Evolutionary conservation across 2,888 invertebrate genomes (phyloP).

Genomic region (Steinernema hermaphroditum): DNA sequence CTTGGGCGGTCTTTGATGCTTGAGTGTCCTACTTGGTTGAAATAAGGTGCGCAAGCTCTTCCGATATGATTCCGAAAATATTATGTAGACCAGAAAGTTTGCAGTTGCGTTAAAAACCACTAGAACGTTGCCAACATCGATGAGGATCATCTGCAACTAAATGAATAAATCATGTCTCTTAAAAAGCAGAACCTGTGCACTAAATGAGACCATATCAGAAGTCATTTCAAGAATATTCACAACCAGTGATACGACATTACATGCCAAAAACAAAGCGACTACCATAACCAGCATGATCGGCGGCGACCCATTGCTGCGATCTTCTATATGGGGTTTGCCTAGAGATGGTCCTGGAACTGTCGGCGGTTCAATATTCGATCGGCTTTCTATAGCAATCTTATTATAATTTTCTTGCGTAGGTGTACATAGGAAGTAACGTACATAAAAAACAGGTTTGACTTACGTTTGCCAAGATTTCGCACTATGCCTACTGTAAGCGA

Average conservation of each 20-base stretch:
- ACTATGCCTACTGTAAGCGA: conserved; percentile 54
- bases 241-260: conserved; percentile 58
- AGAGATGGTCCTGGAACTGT: neutral
- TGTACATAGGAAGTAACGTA: too few species aligned
- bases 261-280: conserved; percentile 56
- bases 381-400: neutral
- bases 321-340: too few species aligned
- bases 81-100: conserved; percentile 59
- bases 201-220: conserved; percentile 45
- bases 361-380: neutral
- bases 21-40: too few species aligned
- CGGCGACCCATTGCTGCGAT: conserved; percentile 33
- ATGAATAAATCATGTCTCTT: too few species aligned
- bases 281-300: conserved; percentile 58
- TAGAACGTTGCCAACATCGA: conserved; percentile 60
- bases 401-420: too few species aligned
- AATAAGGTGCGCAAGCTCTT: conserved; percentile 32
- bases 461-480: conserved; percentile 37
- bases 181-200: neutral
- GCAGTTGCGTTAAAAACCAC: conserved; percentile 63
- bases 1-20: too few species aligned
- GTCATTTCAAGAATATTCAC: conserved; percentile 60
- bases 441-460: neutral
- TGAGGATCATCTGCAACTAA: conserved; percentile 49
- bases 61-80: conserved; percentile 46